Evolutionary conservation across 2,113 vertebrate species (phyloP).

Genomic region (Excalfactoria chinensis): DNA sequence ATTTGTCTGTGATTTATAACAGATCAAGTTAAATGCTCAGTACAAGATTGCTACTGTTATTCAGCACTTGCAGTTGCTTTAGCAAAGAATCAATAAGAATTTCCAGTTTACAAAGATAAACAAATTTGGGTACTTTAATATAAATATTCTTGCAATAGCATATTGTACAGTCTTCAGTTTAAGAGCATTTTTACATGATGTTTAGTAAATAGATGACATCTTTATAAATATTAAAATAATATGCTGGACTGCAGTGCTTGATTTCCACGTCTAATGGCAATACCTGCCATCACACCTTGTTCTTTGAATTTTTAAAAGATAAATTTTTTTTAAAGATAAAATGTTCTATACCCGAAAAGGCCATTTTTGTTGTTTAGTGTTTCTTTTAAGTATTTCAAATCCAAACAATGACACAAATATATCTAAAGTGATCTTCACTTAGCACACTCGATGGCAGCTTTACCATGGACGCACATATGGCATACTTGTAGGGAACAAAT

Average conservation of each 20-base stretch:
- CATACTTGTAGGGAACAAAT: neutral
- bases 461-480: neutral
- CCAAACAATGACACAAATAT: neutral
- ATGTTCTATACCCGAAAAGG: neutral
- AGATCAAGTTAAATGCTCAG: neutral
- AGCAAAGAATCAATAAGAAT: constrained; percentile 68
- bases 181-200: neutral
- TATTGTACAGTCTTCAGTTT: neutral
- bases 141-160: neutral
- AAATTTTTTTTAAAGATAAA: neutral
- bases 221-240: neutral
- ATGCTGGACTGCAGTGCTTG: neutral
- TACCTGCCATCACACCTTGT: neutral
- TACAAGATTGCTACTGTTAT: constrained; percentile 37
- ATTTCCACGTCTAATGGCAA: neutral
- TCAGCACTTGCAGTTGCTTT: constrained; percentile 36
- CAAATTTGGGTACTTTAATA: neutral
- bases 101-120: neutral
- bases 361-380: neutral
- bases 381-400: neutral
- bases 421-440: neutral
- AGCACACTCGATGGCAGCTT: neutral
- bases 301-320: neutral
- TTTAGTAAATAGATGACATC: neutral
- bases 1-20: constrained; percentile 35